phyloP scores from a whole-genome alignment of 2,888 invertebrate genomes.

The Clanis bilineata region DNA sequence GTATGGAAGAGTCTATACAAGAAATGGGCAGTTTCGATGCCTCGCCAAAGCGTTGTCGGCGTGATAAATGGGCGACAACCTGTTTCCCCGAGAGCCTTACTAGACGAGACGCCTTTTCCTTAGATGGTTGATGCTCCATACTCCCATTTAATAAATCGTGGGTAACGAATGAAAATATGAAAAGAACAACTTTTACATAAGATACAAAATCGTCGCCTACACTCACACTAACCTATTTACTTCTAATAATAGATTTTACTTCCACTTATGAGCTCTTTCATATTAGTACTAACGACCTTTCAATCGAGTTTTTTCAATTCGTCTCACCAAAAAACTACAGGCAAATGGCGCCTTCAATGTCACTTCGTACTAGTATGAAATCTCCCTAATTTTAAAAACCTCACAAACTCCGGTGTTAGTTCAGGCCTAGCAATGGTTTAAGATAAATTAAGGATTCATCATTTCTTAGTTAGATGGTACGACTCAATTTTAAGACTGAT shows the following conservation, averaged over 20 bases:
- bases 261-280: constrained; percentile 34
- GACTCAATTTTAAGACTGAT: constrained; percentile 84
- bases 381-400: constrained; percentile 29
- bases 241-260: constrained; percentile 50
- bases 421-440: constrained; percentile 75
- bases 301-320: too few species aligned
- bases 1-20: not conserved
- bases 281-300: constrained; percentile 18
- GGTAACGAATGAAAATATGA: constrained; percentile 39
- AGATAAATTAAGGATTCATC: constrained; percentile 70
- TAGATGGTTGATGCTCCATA: constrained; percentile 61
- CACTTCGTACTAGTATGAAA: constrained; percentile 27
- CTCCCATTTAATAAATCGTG: constrained; percentile 44
- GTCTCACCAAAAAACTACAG: not conserved
- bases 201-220: constrained; percentile 53
- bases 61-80: constrained; percentile 14
- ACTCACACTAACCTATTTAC: constrained; percentile 48
- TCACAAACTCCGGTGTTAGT: constrained; percentile 54
- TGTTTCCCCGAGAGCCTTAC: constrained; percentile 80
- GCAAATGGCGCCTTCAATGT: not conserved
- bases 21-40: constrained; percentile 3
- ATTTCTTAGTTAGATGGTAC: constrained; percentile 80
- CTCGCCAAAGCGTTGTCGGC: constrained; percentile 1
- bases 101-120: constrained; percentile 77
- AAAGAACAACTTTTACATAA: constrained; percentile 34